phyloP scores from a whole-genome alignment of 1,140 invertebrate species.

The Bathynomus jamesi region DNA sequence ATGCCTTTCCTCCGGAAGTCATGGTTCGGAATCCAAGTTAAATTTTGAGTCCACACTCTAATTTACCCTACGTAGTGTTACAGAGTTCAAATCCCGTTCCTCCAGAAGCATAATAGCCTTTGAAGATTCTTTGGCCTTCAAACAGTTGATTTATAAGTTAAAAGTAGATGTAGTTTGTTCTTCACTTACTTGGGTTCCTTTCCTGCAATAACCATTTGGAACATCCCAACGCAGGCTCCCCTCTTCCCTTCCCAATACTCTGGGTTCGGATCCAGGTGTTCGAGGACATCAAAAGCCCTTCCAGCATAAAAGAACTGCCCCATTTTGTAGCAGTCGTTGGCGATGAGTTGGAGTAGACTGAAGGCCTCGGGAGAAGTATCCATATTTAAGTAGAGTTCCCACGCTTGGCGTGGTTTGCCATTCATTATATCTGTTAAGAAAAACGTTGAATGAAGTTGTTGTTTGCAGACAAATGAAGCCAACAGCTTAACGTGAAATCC shows the following conservation, averaged over 20 bases:
- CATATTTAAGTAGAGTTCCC: conserved; percentile 81
- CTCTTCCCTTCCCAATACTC: conserved; percentile 97
- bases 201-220: conserved; percentile 69
- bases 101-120: no score
- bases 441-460: no score
- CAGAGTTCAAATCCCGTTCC: no score
- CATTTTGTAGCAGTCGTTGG: conserved; percentile 94
- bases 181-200: conserved; percentile 59
- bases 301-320: conserved; percentile 92
- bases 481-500: no score
- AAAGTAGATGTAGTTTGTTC: no score
- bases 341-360: conserved; percentile 81
- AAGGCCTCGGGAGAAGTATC: conserved; percentile 85
- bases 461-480: no score
- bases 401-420: conserved; percentile 71
- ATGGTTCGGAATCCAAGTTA: no score
- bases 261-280: conserved; percentile 77
- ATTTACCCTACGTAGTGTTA: no score
- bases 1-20: no score
- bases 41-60: no score
- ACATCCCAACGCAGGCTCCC: conserved; percentile 85
- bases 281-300: conserved; percentile 80
- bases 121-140: no score
- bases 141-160: no score
- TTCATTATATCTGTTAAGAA: conserved; percentile 95